A percentile compares a stretch with the other conserved stretches of the same genome.
Conservation (phyloP, 2,113 vertebrate genomes). For the Elephantulus edwardii region DNA sequence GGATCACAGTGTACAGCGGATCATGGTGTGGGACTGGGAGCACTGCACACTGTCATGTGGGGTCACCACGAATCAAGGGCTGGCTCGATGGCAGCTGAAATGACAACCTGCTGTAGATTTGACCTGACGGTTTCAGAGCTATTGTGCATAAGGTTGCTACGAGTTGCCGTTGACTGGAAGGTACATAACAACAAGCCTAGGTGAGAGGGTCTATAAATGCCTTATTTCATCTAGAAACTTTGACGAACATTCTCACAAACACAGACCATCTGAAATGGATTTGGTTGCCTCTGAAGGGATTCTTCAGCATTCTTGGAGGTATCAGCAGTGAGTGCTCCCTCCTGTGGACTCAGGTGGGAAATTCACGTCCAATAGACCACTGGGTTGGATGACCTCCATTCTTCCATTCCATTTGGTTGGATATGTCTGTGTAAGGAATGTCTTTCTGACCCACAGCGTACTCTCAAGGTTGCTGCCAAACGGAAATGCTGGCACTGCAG, state of each 20-base stretch:
- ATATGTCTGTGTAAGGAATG: rapidly evolving
- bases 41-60: not conserved
- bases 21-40: not conserved
- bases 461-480: not conserved
- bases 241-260: not conserved
- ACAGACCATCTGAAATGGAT: not conserved
- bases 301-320: not conserved
- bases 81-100: not conserved
- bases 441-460: not conserved
- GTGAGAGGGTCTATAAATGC: not conserved
- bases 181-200: not conserved
- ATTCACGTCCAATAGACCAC: rapidly evolving
- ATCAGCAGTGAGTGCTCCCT: not conserved
- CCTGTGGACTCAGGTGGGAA: not conserved
- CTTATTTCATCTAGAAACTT: not conserved
- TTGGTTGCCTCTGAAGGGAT: not conserved
- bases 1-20: not conserved
- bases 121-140: no score
- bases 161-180: no score
- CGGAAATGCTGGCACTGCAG: not conserved
- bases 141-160: no score
- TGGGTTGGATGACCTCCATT: not conserved
- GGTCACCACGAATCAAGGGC: not conserved
- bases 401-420: not conserved
- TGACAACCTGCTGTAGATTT: not conserved